A percentile compares a stretch with the other conserved stretches of the same genome.
Conservation (phyloP, 37 sponge, comb jelly and placozoan genomes). For the Aphrocallistes beatrix region DNA sequence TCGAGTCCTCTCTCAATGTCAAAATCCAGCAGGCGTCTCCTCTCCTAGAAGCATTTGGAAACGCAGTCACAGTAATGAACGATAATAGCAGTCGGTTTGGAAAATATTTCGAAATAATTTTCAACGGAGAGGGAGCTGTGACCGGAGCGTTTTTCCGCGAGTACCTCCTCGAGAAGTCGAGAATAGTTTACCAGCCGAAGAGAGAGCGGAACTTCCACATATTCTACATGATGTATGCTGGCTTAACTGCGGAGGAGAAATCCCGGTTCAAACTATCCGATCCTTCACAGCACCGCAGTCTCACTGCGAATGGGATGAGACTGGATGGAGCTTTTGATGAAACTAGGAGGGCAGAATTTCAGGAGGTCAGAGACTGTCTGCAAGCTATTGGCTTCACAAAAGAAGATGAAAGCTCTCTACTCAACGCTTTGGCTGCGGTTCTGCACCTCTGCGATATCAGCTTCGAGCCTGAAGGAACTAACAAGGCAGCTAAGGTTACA, state of each 20-base stretch:
- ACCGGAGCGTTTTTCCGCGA: constrained; percentile 22
- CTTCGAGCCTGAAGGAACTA: constrained; percentile 29
- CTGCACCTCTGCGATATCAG: constrained; percentile 33
- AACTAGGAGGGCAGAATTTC: constrained; percentile 14
- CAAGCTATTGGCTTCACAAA: constrained; percentile 31
- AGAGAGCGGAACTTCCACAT: constrained; percentile 38
- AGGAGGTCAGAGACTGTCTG: constrained; percentile 25
- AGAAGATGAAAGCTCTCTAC: constrained; percentile 25
- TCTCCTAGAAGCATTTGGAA: constrained; percentile 36
- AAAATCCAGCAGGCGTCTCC: constrained; percentile 30
- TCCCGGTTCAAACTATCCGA: not conserved
- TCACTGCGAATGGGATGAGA: constrained; percentile 3
- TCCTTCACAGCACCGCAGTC: constrained; percentile 11
- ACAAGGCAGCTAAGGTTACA: constrained; percentile 18
- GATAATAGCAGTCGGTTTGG: constrained; percentile 40
- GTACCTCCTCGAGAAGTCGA: constrained; percentile 38
- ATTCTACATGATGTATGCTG: constrained; percentile 32
- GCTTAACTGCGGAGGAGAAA: constrained; percentile 29
- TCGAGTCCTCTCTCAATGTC: constrained; percentile 20
- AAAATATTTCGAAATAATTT: constrained; percentile 27
- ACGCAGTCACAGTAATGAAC: constrained; percentile 33
- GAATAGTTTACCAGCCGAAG: constrained; percentile 28
- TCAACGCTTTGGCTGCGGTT: constrained; percentile 33
- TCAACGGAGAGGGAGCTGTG: constrained; percentile 18
- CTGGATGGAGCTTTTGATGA: not conserved